Conservation (phyloP, 2,888 invertebrate genomes). For the Troides aeacus region DNA sequence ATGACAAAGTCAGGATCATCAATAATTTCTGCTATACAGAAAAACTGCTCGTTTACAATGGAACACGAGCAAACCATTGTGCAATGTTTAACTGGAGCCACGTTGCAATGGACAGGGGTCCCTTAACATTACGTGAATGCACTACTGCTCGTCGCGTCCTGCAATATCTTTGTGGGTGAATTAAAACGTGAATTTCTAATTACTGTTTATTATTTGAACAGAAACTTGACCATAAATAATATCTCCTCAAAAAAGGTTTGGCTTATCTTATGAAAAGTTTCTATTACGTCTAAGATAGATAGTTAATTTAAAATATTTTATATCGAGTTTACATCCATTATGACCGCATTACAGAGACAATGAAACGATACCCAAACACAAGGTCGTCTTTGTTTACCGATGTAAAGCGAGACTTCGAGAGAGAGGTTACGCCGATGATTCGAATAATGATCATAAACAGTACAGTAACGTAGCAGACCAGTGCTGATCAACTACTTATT, state of each 20-base stretch:
- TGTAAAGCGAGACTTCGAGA: slow-evolving; percentile 60
- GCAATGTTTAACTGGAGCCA: no score
- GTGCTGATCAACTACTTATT: not conserved
- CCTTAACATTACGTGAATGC: no score
- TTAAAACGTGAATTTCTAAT: no score
- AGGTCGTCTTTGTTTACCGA: slow-evolving; percentile 74
- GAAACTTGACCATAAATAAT: no score
- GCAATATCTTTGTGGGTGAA: no score
- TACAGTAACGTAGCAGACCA: not conserved
- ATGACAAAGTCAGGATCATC: not conserved
- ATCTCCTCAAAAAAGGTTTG: no score
- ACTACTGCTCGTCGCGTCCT: no score
- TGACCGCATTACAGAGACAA: slow-evolving; percentile 64
- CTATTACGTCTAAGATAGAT: not conserved
- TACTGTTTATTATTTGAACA: no score
- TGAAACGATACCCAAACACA: slow-evolving; percentile 66
- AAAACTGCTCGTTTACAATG: not conserved
- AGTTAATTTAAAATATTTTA: not conserved
- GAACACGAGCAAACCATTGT: not conserved
- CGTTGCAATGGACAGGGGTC: no score
- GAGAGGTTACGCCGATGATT: slow-evolving; percentile 26
- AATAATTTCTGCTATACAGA: not conserved
- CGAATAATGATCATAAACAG: slow-evolving; percentile 9
- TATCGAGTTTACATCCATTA: slow-evolving; percentile 8
- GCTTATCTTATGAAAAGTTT: no score